Percentiles rank a stretch among this genome's conserved stretches.
phyloP scores from a whole-genome alignment of 2,888 invertebrate genomes.

The Anodontia alba region DNA sequence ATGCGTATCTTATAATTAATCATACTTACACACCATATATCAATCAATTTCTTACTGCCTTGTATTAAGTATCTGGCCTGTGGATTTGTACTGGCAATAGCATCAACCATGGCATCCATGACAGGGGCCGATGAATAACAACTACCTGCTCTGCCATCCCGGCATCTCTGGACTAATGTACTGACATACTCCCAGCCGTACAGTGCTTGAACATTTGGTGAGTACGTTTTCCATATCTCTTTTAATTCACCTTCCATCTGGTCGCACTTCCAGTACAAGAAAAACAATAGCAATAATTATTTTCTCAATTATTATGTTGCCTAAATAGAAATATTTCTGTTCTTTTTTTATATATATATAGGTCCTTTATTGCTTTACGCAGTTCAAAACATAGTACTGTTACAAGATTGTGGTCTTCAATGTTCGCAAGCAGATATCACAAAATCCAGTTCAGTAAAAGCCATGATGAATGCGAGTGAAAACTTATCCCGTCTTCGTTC shows the following conservation, averaged over 20 bases:
- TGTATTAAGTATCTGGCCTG: conserved; percentile 57
- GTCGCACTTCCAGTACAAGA: background rate
- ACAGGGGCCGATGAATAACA: conserved; percentile 49
- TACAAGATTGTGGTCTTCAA: too few relatives aligned
- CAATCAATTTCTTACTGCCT: conserved; percentile 46
- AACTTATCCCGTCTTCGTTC: too few relatives aligned
- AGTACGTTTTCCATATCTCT: background rate
- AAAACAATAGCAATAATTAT: too few relatives aligned
- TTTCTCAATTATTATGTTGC: too few relatives aligned
- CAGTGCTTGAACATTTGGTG: background rate
- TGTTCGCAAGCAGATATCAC: too few relatives aligned
- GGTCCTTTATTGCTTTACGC: too few relatives aligned
- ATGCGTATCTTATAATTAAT: too few relatives aligned
- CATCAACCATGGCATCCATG: conserved; percentile 56
- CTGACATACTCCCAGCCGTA: conserved; percentile 9
- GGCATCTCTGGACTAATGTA: conserved; percentile 10
- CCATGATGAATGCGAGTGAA: too few relatives aligned
- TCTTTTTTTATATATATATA: too few relatives aligned
- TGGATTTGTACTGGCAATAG: conserved; percentile 50
- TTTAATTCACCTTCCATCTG: background rate
- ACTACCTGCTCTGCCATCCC: conserved; percentile 14
- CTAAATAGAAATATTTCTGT: too few relatives aligned
- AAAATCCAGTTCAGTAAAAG: too few relatives aligned
- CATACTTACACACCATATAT: conserved; percentile 56
- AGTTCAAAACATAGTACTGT: too few relatives aligned